Evolutionary conservation across 2,888 invertebrate species (phyloP), one percentile per base, ranked within the genome.

Genomic region (Meteorus cinctellus): DNA sequence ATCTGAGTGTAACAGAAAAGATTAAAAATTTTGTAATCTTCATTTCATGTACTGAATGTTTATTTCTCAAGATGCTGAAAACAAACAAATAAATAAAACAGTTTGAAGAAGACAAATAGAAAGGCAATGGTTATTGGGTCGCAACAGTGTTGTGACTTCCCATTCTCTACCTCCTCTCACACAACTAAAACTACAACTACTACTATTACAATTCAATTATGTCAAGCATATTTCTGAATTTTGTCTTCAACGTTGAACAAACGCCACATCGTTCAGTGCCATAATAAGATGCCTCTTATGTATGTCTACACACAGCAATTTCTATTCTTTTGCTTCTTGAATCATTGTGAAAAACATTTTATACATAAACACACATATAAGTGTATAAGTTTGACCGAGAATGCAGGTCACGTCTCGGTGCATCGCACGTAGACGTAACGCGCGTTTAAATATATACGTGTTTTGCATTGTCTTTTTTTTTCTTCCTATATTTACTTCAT

Each of bases 371-470:
- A 19, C 10, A 19, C 10, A 24, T 55, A 19, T 8, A 8, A 10
- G 55, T 55, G 6, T 55, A 48, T n/a, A 24, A 19, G 55, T 19
- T 76, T 73, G 72, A 76, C 75, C 77, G 74, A 69, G 75, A 80
- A 80, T 79, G 75, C 79, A 71, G 79, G 77, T 78, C 80, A 79
- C 79, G 79, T 80, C 36, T 77, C 68, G 74, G 73, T 79, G 77
- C 79, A 77, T 74, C 74, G 19, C 55, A 55, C 76, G 71, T 68
- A 68, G 55, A 78, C 51, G 68, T 68, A 68, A 68, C 48, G 68
- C 68, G 69, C 51, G 66, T 74, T 67, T 55, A 19, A 55, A 55
- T 19, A 55, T 19, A 55, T 19, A 55, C 55, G 55, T 55, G 55
- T 55, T n/a, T 19, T 55, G 24, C 67, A 48, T 62, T 45, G 45